These are phyloP conservation scores for Lordiphosa stackelbergi DNA, from an alignment of 1,140 invertebrate species.

Conservation along the genomic window DNA sequence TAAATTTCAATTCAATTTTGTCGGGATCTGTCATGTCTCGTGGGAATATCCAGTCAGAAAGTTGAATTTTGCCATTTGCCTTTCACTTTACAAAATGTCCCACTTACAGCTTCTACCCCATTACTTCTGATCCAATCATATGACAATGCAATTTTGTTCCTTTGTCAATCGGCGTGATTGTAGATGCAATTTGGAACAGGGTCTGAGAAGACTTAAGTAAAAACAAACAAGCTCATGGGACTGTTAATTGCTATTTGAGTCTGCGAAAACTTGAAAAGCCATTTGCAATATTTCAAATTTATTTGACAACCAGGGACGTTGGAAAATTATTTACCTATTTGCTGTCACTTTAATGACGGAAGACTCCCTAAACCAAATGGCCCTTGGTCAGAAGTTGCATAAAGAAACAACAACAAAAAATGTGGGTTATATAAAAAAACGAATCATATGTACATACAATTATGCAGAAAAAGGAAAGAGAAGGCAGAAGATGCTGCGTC, in stretches of 20 bases:
- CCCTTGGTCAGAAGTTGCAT: slow-evolving; percentile 31
- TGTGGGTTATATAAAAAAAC: slow-evolving; percentile 61
- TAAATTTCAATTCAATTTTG: not conserved
- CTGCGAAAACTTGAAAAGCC: slow-evolving; percentile 16
- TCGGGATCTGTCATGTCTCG: not conserved
- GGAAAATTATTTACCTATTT: slow-evolving; percentile 26
- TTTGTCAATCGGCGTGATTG: slow-evolving; percentile 15
- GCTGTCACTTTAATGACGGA: slow-evolving; percentile 16
- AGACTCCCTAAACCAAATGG: slow-evolving; percentile 22
- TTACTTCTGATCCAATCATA: slow-evolving; percentile 50
- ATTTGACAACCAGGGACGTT: slow-evolving; percentile 26
- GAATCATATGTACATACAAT: slow-evolving; percentile 9
- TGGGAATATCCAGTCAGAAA: slow-evolving; percentile 4
- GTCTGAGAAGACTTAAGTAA: slow-evolving; percentile 7
- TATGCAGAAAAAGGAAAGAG: slow-evolving; percentile 33
- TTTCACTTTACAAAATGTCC: slow-evolving; percentile 58
- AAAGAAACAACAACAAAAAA: slow-evolving; percentile 38
- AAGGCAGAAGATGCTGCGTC: slow-evolving; percentile 53
- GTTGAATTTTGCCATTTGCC: slow-evolving; percentile 16
- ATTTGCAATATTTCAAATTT: slow-evolving; percentile 24
- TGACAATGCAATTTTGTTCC: slow-evolving; percentile 56
- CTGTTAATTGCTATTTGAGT: slow-evolving; percentile 42
- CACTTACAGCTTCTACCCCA: slow-evolving; percentile 23
- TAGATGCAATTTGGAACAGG: slow-evolving; percentile 15
- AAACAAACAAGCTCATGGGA: slow-evolving; percentile 18